These are phyloP conservation scores for Mastigias papua DNA, from an alignment of 30 jellyfish, hydroid and myxozoan genomes.

Conservation along the genomic window DNA sequence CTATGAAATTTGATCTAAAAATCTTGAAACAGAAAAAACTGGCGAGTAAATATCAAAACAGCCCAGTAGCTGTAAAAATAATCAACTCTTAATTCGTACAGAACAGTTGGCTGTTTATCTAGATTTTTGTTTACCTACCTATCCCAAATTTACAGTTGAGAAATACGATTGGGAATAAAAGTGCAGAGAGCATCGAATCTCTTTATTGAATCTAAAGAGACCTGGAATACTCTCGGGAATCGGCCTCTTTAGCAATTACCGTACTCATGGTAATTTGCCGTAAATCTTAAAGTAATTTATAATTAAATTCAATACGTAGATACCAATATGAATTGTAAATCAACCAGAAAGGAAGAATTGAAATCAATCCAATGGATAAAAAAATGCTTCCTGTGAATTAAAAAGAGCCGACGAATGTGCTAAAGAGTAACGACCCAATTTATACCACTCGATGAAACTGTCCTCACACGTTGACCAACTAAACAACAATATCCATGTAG, in stretches of 20 bases:
- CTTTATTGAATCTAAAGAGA: not conserved
- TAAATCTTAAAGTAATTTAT: not conserved
- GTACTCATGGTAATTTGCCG: not conserved
- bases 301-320: not conserved
- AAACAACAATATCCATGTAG: not conserved
- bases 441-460: conserved; percentile 17
- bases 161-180: not conserved
- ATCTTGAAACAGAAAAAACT: not conserved
- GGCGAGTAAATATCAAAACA: not conserved
- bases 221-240: not conserved
- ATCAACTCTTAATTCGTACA: not conserved
- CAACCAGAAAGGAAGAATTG: not conserved
- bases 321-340: not conserved
- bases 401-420: not conserved
- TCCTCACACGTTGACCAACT: conserved; percentile 32
- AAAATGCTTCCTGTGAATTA: not conserved
- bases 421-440: conserved; percentile 1
- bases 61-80: not conserved
- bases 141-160: not conserved
- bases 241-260: not conserved
- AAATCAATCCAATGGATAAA: not conserved
- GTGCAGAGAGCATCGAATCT: not conserved
- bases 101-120: not conserved
- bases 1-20: not conserved
- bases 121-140: not conserved